Evolutionary conservation across 2,888 invertebrate species (phyloP).

Genomic region (Bunonema sp.): DNA sequence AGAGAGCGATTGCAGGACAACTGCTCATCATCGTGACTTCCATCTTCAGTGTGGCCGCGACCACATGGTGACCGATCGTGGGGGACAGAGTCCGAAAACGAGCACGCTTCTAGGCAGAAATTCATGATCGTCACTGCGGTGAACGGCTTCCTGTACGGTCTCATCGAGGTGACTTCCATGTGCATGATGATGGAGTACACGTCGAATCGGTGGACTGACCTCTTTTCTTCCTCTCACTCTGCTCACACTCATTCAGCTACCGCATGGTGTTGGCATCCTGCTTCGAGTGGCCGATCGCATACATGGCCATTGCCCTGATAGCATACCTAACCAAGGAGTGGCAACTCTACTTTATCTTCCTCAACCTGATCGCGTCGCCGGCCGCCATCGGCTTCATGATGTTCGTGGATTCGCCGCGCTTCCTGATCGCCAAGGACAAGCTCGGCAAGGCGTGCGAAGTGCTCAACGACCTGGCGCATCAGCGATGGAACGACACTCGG

Average conservation of each 20-base stretch:
- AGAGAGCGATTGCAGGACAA: too few relatives aligned
- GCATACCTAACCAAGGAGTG: constrained; percentile 28
- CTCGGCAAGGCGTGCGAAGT: constrained; percentile 27
- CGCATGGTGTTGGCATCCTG: constrained; percentile 13
- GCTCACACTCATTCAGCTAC: constrained; percentile 5
- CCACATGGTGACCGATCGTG: too few relatives aligned
- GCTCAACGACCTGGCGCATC: constrained; percentile 32
- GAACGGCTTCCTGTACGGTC: constrained; percentile 35
- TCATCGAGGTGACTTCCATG: constrained; percentile 30
- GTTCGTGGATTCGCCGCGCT: constrained; percentile 29
- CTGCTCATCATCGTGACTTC: constrained; percentile 30
- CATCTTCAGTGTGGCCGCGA: constrained; percentile 4
- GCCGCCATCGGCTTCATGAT: constrained; percentile 34
- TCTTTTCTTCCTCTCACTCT: background rate
- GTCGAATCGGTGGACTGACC: background rate
- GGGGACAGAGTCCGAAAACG: too few relatives aligned
- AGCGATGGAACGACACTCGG: constrained; percentile 34
- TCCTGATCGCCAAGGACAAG: constrained; percentile 26
- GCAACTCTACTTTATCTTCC: constrained; percentile 36
- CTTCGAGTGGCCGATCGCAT: constrained; percentile 31
- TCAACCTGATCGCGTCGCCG: constrained; percentile 29
- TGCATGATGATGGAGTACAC: constrained; percentile 40
- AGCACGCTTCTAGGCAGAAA: too few relatives aligned
- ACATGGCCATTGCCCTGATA: constrained; percentile 30
- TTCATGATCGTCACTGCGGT: too few relatives aligned